Conservation (phyloP, 2,888 invertebrate genomes). For the Pachymerium ferrugineum region DNA sequence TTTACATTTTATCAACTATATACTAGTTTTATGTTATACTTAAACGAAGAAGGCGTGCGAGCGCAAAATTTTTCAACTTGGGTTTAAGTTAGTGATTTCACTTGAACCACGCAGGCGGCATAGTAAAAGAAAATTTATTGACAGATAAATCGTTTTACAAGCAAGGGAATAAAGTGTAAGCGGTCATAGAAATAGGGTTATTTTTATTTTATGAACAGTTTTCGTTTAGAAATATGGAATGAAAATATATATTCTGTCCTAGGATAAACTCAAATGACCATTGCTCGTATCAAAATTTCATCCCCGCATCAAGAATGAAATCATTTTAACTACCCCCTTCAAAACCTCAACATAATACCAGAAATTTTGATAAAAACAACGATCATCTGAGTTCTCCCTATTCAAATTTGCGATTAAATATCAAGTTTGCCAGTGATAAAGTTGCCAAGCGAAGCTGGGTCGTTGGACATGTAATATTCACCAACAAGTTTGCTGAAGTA, state of each 20-base stretch:
- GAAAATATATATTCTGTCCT: not conserved
- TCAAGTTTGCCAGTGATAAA: constrained; percentile 55
- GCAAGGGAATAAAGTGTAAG: constrained; percentile 10
- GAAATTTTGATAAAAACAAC: not conserved
- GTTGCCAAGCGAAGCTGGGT: constrained; percentile 74
- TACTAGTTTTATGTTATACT: too few relatives aligned
- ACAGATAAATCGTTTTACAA: constrained; percentile 6
- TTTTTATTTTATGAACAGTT: not conserved
- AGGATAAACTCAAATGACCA: not conserved
- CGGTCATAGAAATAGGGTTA: constrained; percentile 2
- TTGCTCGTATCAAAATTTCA: not conserved
- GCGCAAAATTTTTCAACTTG: too few relatives aligned
- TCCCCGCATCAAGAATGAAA: too few relatives aligned
- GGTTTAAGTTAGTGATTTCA: too few relatives aligned
- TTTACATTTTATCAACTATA: too few relatives aligned
- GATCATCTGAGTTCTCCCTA: not conserved
- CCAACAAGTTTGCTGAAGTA: constrained; percentile 80
- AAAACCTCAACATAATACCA: too few relatives aligned
- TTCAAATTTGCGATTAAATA: not conserved
- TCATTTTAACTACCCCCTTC: too few relatives aligned
- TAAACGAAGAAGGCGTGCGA: too few relatives aligned
- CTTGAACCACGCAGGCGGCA: not conserved
- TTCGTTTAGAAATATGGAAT: not conserved
- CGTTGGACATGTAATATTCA: constrained; percentile 83
- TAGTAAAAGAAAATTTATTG: constrained; percentile 10